phyloP scores from a whole-genome alignment of 2,888 invertebrate genomes.

The Coremacera marginata region DNA sequence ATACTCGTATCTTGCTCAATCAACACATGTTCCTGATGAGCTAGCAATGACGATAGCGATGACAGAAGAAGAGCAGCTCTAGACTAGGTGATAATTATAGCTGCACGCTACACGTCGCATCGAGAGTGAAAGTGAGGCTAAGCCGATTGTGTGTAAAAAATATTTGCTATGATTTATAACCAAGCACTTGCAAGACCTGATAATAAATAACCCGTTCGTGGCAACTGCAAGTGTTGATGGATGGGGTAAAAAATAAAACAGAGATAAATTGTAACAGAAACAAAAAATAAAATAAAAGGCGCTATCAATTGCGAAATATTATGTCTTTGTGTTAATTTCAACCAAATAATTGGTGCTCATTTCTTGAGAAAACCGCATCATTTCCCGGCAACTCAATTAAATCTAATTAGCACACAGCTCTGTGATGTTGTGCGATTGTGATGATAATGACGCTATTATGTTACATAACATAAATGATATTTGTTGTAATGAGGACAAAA shows the following conservation, averaged over 20 bases:
- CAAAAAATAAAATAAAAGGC: background rate
- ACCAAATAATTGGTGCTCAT: background rate
- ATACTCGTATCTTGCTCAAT: background rate
- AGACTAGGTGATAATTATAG: constrained; percentile 7
- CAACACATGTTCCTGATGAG: background rate
- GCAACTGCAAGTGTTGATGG: background rate
- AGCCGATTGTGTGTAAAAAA: no score
- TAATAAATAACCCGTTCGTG: background rate
- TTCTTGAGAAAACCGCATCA: no score
- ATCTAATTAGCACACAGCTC: no score
- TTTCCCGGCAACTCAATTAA: no score
- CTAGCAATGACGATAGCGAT: background rate
- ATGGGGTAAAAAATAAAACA: background rate
- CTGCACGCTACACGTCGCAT: background rate
- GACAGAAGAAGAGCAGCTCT: background rate
- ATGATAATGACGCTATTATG: no score
- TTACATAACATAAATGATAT: no score
- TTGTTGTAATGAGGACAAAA: no score
- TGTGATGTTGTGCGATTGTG: no score
- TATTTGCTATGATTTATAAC: no score
- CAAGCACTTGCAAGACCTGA: background rate
- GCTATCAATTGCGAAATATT: background rate
- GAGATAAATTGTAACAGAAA: background rate
- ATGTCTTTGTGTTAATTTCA: background rate
- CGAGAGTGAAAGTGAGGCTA: constrained; percentile 16